These are phyloP conservation scores for Zaprionus vittiger DNA, from an alignment of 1,140 invertebrate genomes.

Conservation along the genomic window DNA sequence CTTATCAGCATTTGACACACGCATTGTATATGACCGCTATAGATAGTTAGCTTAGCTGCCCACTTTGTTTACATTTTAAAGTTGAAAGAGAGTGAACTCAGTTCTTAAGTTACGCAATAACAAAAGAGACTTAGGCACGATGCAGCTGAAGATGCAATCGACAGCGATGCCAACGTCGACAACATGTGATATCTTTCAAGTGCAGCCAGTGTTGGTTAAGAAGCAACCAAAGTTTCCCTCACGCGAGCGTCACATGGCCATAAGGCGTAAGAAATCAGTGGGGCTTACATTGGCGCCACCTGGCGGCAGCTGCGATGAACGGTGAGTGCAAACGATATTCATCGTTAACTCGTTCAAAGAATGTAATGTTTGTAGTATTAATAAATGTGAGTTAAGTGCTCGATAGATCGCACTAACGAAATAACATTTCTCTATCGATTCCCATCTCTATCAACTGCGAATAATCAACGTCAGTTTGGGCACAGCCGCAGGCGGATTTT, in stretches of 20 bases:
- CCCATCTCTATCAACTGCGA: slow-evolving; percentile 10
- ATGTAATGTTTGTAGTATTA: neutral
- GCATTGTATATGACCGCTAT: slow-evolving; percentile 52
- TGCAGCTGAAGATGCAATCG: slow-evolving; percentile 59
- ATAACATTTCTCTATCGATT: neutral
- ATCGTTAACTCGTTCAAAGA: neutral
- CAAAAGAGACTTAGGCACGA: slow-evolving; percentile 36
- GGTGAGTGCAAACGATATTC: slow-evolving; percentile 46
- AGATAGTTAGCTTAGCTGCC: slow-evolving; percentile 36
- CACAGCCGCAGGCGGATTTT: slow-evolving; percentile 51
- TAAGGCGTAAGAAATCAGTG: slow-evolving; percentile 85
- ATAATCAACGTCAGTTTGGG: slow-evolving; percentile 19
- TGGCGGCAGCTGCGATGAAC: slow-evolving; percentile 27
- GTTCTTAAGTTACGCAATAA: slow-evolving; percentile 13
- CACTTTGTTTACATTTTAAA: slow-evolving; percentile 63
- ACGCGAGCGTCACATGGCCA: slow-evolving; percentile 88
- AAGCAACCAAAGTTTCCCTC: slow-evolving; percentile 89
- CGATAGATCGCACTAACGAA: neutral
- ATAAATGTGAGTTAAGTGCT: neutral
- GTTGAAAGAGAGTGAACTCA: slow-evolving; percentile 30
- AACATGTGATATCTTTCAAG: slow-evolving; percentile 81
- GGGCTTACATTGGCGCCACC: slow-evolving; percentile 38
- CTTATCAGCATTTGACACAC: slow-evolving; percentile 42
- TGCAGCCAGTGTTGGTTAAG: slow-evolving; percentile 85
- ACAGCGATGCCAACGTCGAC: neutral